Base-by-base conservation (phyloP, 2,888 invertebrate species). In the Athalia circularis region DNA sequence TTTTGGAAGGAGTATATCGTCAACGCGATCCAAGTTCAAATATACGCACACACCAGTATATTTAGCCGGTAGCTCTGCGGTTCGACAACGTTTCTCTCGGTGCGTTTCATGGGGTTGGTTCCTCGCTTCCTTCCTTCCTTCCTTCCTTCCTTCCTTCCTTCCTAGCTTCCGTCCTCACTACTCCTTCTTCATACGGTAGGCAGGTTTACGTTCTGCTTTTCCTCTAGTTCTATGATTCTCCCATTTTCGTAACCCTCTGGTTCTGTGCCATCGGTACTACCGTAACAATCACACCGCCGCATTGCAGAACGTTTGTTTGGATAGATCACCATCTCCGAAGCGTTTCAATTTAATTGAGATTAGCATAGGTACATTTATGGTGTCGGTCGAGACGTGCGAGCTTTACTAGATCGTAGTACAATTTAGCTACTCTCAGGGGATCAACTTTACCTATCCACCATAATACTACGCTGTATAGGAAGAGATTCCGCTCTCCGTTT, bases 321-420 rank as follows among this genome's bases (percentile, higher is more conserved):
- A 75, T 75, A 75, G 75, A 75, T 62, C 62, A 45, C 75, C 75
- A 64, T 75, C 75, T 50, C 75, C 62, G 75, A 52, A 75, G 75
- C 75, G 75, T 75, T 29, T 75, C 75, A 75, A 75, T 75, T 75
- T 75, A 75, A 75, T 75, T 75, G 75, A 75, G 75, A 75, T 75
- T 75, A 75, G 75, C 75, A 75, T 64, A 75, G 75, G 75, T 75
- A 75, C 75, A 75, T 61, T 62, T 62, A 9, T 72, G 62, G 75
- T 62, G 62, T 75, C 50, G 75, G 75, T 62, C 75, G 75, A 62
- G 75, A 75, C 62, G 47, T 45, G 50, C 50, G 75, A 57, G 57
- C 59, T 15, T 13, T 47, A 13, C 1, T 8, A 64, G 61, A 75
- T 75, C 62, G 52, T 43, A 62, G 45, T 50, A 50, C 62, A n/a